A percentile compares a stretch with the other conserved stretches of the same genome.
phyloP scores from a whole-genome alignment of 2,888 invertebrate species.

The Tinea pellionella region DNA sequence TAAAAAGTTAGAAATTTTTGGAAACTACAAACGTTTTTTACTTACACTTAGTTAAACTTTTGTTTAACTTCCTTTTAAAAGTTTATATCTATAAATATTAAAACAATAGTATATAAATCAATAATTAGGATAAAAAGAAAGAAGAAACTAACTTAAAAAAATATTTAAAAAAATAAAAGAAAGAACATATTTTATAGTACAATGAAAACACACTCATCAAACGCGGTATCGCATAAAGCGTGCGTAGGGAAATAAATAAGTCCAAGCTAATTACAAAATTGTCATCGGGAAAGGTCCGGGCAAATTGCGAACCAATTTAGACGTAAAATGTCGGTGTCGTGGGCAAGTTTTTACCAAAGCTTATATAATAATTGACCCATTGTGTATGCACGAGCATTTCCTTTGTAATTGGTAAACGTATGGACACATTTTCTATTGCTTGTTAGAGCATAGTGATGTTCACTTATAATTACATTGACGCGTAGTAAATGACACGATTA shows the following conservation, averaged over 20 bases:
- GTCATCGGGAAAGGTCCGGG: constrained; percentile 36
- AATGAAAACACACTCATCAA: constrained; percentile 2
- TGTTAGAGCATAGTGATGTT: background rate
- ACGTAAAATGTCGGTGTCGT: constrained; percentile 37
- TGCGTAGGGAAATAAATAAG: constrained; percentile 34
- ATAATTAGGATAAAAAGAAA: background rate
- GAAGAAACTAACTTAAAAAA: too few relatives aligned
- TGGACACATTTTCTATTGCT: background rate
- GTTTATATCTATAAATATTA: too few relatives aligned
- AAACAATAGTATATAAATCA: too few relatives aligned
- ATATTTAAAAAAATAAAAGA: too few relatives aligned
- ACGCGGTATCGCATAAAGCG: constrained; percentile 15
- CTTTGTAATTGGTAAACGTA: background rate
- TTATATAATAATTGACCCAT: constrained; percentile 8
- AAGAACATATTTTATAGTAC: background rate
- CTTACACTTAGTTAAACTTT: too few relatives aligned
- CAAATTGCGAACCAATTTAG: constrained; percentile 50
- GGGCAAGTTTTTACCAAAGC: constrained; percentile 10
- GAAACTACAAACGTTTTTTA: too few relatives aligned
- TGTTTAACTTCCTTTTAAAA: too few relatives aligned
- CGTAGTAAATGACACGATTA: too few relatives aligned
- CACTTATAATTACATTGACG: background rate
- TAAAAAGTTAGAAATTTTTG: too few relatives aligned
- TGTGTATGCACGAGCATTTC: background rate
- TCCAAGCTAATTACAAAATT: constrained; percentile 45